Evolutionary conservation across 2,888 invertebrate species (phyloP), one percentile per base, ranked within the genome.

Genomic region (Clunio marinus): DNA sequence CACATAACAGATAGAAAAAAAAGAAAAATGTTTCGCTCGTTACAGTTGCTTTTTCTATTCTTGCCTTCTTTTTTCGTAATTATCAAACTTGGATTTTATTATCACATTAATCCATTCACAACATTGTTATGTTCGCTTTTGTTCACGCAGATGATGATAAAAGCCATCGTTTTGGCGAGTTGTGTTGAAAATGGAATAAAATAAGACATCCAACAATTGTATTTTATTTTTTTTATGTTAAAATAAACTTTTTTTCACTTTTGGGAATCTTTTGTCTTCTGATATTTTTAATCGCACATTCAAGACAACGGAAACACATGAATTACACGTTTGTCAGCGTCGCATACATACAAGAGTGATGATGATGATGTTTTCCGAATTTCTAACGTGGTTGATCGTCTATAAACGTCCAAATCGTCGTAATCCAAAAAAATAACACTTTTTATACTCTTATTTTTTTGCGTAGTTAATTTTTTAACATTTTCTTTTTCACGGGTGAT

Each of bases 81-180:
- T 59, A 59, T 59, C 35, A 32, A 32, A 13, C 28, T 65, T 22
- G 35, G n/a, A n/a, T 63, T 55, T 66, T 55, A 66, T 66, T 66
- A 66, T 66, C 65, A 65, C 51, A 65, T 65, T 65, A 51, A 65
- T 65, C 41, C 66, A 66, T 66, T 66, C 66, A 66, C 55, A 55
- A 66, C 55, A 66, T 55, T 55, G 45, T 55, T 55, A 59, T 55
- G 51, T 28, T 66, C 55, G 22, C 35, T 35, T 66, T 55, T 66
- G 55, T 66, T 66, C 66, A 55, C 63, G 25, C 27, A 27, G 55
- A 28, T 66, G 46, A 55, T 66, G 25, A 55, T 66, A 45, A 66
- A 66, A 66, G 66, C 66, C 66, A 66, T 66, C 55, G 66, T 55
- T 24, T 25, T 32, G 35, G 35, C 15, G 7, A n/a, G 32, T 13